Evolutionary conservation across 2,888 invertebrate species (phyloP).

Genomic region (Aethes cnicana): DNA sequence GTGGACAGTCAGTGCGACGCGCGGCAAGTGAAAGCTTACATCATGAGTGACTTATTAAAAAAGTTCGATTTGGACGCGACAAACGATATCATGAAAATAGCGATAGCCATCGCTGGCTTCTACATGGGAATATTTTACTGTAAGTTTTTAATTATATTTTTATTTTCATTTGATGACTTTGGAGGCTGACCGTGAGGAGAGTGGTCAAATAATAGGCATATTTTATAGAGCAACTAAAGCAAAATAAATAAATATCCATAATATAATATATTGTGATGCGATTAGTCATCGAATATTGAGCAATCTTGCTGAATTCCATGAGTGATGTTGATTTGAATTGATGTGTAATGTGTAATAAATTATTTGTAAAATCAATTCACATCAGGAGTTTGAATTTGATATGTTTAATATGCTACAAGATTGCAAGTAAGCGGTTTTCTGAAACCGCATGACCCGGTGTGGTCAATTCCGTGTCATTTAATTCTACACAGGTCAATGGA

Average conservation of each 20-base stretch:
- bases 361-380: not conserved
- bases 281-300: not conserved
- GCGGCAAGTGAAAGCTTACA: slow-evolving; percentile 67
- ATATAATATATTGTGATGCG: not conserved
- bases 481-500: slow-evolving; percentile 13
- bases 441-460: slow-evolving; percentile 11
- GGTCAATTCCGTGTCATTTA: slow-evolving; percentile 16
- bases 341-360: too few species aligned
- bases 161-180: slow-evolving; percentile 25
- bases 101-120: slow-evolving; percentile 63
- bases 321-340: slow-evolving; percentile 6
- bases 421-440: slow-evolving; percentile 13
- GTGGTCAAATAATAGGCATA: too few species aligned
- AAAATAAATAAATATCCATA: not conserved
- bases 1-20: slow-evolving; percentile 70
- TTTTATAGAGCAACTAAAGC: not conserved
- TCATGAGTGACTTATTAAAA: slow-evolving; percentile 76
- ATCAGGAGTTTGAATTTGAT: not conserved
- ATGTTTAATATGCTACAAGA: slow-evolving; percentile 15
- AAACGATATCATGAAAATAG: slow-evolving; percentile 65
- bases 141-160: slow-evolving; percentile 53
- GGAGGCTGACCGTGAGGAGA: too few species aligned
- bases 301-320: not conserved
- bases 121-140: slow-evolving; percentile 69
- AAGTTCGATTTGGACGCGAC: slow-evolving; percentile 65